These are phyloP conservation scores for Oxyteleia sp. DNA, from an alignment of 2,888 invertebrate species.

Conservation along the genomic window DNA sequence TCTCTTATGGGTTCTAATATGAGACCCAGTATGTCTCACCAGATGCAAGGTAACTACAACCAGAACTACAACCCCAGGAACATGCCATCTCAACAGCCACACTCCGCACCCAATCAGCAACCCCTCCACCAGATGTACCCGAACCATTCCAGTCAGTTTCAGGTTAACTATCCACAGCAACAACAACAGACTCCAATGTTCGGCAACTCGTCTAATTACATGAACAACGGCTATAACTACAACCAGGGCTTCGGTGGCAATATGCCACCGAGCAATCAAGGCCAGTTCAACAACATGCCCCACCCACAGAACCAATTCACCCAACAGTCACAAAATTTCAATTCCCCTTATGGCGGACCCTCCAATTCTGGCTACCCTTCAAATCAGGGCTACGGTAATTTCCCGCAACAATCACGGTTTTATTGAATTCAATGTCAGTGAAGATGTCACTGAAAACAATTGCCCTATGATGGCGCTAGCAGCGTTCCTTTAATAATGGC, in stretches of 20 bases:
- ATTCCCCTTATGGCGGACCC: constrained; percentile 75
- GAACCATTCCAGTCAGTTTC: constrained; percentile 79
- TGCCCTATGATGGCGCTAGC: no score
- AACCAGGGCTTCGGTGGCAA: constrained; percentile 80
- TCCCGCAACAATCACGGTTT: constrained; percentile 84
- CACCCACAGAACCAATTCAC: constrained; percentile 69
- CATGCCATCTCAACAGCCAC: constrained; percentile 32
- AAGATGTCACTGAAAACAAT: no score
- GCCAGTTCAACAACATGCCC: constrained; percentile 78
- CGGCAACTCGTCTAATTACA: constrained; percentile 78
- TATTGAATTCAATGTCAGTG: no score
- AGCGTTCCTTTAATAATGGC: no score
- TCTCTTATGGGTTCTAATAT: background rate
- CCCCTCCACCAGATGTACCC: constrained; percentile 69
- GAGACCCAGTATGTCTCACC: constrained; percentile 21
- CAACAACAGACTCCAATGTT: constrained; percentile 85
- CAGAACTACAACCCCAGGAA: constrained; percentile 76
- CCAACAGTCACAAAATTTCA: constrained; percentile 79
- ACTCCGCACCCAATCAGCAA: constrained; percentile 44
- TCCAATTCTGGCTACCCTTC: constrained; percentile 80
- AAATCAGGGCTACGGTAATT: constrained; percentile 82
- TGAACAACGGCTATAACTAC: constrained; percentile 85
- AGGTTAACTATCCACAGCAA: constrained; percentile 84
- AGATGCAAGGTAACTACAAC: constrained; percentile 74
- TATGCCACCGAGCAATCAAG: constrained; percentile 76